Evolutionary conservation across 2,797 vertebrate species (phyloP), one percentile per base, ranked within the genome.

Genomic region (Setipinna tenuifilis): DNA sequence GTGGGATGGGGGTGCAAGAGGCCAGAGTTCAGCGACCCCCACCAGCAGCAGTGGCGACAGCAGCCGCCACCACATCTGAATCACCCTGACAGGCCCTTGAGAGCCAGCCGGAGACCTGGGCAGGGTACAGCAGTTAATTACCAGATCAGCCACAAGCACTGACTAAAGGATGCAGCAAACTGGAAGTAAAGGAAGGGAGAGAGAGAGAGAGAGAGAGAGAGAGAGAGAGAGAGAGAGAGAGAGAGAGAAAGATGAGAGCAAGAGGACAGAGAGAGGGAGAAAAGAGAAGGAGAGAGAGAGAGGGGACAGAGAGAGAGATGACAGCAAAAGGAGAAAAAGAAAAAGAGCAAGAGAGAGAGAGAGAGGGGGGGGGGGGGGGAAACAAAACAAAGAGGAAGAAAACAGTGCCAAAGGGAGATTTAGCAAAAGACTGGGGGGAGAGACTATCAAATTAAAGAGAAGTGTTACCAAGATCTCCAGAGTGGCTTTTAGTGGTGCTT

Each of bases 111-210:
- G 6, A 78, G 71, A 41, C 71, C 7, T 41, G 41, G 35, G 31
- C 31, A 78, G 71, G 35, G 31, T 78, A 78, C 31, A 78, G 17
- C 71, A 78, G 71, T 41, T 41, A 78, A 78, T 78, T 21, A 78
- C 71, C 71, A 78, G 71, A 78, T 71, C 71, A 78, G 71, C 71
- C 35, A 78, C 35, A 78, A 2, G 4, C 35, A 78, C 28, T 31
- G 65, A 71, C 11, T 31, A 31, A 2, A 41, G 35, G 35, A 41
- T 41, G 35, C 35, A 41, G 35, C 35, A 41, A 41, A 41, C 35
- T 41, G 2, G 5, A 41, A 41, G 35, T 41, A 5, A 5, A 41
- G 35, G 35, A 41, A 5, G 35, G 2, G 35, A 41, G 35, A 41
- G 35, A 41, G 35, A 41, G 35, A 41, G 35, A 41, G 35, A 41